Evolutionary conservation across 2,113 vertebrate species (phyloP), one percentile per base, ranked within the genome.

Genomic region (Muntiacus reevesi): DNA sequence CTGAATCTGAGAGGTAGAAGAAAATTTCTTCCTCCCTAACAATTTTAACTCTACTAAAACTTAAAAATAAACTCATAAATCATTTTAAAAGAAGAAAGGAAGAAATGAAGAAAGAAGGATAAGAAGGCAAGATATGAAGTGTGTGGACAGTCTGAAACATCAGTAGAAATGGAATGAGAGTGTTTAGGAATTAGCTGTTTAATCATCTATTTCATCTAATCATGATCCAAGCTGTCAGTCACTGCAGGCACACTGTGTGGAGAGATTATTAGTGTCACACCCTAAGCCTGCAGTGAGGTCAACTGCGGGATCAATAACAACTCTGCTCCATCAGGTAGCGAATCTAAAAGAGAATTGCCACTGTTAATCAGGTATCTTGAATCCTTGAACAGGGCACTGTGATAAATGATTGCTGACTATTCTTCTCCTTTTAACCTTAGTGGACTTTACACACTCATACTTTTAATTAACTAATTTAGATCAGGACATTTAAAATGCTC

Each of bases 311-410:
- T 99, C 99, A 98, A 98, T 99, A 99, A 87, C 82, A 98, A 95
- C 97, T 98, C 93, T 96, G 97, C 84, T 93, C 89, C 95, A 96
- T 96, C 97, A 98, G 98, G 98, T 91, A 95, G 95, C 13, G 95
- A 98, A 98, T 98, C 98, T 98, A 96, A 98, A 99, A 98, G 97
- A 98, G 98, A 98, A 98, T 98, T 98, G 98, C 98, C 98, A 96
- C 98, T 97, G 98, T 89, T 98, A 98, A 97, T 98, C 98, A 98
- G 93, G 93, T 98, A 87, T 92, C 98, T 98, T 94, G 97, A 98
- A 97, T 98, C 97, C 98, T 98, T 25, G 83, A 98, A 96, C 93
- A 93, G 91, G 94, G 91, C 91, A 94, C 91, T 64, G 85, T 98
- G 98, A 99, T 98, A 97, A 96, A 97, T 97, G 98, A 97, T 97